Evolutionary conservation across 1,140 invertebrate species (phyloP).

Genomic region (Brachionus angularis): DNA sequence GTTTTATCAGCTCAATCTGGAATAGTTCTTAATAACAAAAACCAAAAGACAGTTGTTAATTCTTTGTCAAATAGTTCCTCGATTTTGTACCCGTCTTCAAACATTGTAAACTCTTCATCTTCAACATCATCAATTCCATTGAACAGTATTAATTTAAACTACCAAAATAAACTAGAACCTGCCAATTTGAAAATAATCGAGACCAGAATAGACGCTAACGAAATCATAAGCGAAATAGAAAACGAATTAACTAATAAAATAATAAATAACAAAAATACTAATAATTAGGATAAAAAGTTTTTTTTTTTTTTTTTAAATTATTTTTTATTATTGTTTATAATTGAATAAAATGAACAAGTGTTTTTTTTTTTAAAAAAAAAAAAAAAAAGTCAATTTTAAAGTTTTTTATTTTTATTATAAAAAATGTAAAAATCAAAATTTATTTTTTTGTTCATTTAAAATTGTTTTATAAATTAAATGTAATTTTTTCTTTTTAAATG

Average conservation of each 20-base stretch:
- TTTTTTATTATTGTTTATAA: conserved; percentile 15
- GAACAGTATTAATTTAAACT: conserved; percentile 3
- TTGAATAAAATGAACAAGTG: too few species aligned
- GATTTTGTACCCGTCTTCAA: conserved; percentile 27
- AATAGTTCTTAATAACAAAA: background rate
- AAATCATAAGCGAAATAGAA: conserved; percentile 34
- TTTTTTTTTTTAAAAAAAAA: too few species aligned
- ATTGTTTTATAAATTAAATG: too few species aligned
- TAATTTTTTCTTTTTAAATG: too few species aligned
- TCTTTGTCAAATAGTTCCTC: conserved; percentile 19
- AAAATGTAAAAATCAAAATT: too few species aligned
- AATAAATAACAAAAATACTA: background rate
- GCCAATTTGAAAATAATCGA: conserved; percentile 28
- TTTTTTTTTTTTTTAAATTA: background rate
- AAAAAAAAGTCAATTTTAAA: too few species aligned
- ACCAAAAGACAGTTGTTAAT: background rate
- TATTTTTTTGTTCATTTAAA: too few species aligned
- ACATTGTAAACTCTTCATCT: conserved; percentile 27
- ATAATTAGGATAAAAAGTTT: background rate
- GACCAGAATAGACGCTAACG: conserved; percentile 16
- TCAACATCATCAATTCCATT: conserved; percentile 40
- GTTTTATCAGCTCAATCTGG: background rate
- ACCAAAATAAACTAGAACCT: background rate
- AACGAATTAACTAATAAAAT: background rate
- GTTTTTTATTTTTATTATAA: too few species aligned